Conservation (phyloP, 2,797 vertebrate species). For the Melanotaenia parkinsoni region DNA sequence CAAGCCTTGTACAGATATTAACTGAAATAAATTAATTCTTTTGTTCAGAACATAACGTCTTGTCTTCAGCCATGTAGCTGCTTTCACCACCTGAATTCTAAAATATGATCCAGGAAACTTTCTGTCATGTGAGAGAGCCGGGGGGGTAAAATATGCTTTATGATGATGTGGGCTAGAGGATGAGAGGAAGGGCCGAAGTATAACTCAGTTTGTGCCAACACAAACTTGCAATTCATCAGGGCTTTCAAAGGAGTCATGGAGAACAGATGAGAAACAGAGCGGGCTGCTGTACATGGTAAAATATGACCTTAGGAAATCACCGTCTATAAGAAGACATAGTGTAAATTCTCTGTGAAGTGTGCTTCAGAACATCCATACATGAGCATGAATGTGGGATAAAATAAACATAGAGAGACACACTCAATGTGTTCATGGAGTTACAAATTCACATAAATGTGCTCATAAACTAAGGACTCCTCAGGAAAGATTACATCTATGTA, state of each 20-base stretch:
- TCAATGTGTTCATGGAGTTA: not conserved
- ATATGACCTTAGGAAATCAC: conserved; percentile 51
- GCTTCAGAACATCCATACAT: conserved; percentile 10
- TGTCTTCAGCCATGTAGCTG: conserved; percentile 49
- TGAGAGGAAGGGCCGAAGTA: conserved; percentile 64
- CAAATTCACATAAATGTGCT: not conserved
- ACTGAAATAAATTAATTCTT: conserved; percentile 71
- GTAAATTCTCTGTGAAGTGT: conserved; percentile 28
- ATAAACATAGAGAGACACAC: not conserved
- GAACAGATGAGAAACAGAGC: conserved; percentile 66
- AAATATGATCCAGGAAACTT: conserved; percentile 73
- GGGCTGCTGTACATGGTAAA: conserved; percentile 40
- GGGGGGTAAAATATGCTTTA: conserved; percentile 56
- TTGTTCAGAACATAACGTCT: conserved; percentile 56
- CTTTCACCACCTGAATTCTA: conserved; percentile 77
- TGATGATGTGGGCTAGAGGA: conserved; percentile 57
- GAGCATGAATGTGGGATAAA: not conserved
- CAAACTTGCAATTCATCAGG: conserved; percentile 65
- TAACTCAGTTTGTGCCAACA: conserved; percentile 67
- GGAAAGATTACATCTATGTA: not conserved
- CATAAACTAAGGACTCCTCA: not conserved
- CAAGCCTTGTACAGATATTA: conserved; percentile 56
- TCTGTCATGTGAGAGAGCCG: conserved; percentile 49
- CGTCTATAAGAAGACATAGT: conserved; percentile 23
- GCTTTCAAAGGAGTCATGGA: conserved; percentile 52